A percentile compares a stretch with the other conserved stretches of the same genome.
These are phyloP conservation scores for Nothobranchius furzeri DNA, from an alignment of 2,113 vertebrate genomes.

Conservation along the genomic window DNA sequence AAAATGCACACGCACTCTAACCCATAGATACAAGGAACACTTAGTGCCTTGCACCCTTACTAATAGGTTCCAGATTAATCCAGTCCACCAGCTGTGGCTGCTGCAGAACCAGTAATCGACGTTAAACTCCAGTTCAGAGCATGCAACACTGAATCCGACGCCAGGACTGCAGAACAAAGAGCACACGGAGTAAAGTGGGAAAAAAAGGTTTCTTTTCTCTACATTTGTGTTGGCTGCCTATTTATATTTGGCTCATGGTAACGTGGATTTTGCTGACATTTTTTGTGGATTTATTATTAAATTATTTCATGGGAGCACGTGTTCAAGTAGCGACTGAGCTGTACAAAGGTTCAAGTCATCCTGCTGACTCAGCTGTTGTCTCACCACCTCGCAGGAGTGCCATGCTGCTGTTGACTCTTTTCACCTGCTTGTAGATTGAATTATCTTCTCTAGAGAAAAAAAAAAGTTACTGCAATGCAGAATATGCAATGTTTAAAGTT, in stretches of 20 bases:
- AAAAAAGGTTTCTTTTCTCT: constrained; percentile 17
- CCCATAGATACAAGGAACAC: constrained; percentile 67
- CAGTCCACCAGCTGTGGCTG: constrained; percentile 40
- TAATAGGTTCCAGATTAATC: constrained; percentile 56
- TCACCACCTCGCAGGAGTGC: constrained; percentile 66
- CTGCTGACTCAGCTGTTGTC: constrained; percentile 28
- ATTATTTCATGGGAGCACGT: constrained; percentile 56
- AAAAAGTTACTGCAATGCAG: constrained; percentile 83
- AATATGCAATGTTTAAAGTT: constrained; percentile 79
- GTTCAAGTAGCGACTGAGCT: constrained; percentile 45
- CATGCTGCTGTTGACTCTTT: constrained; percentile 68
- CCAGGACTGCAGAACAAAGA: constrained; percentile 48
- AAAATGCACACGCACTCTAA: constrained; percentile 60
- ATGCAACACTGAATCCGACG: constrained; percentile 11
- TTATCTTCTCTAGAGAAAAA: constrained; percentile 83
- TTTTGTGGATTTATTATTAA: constrained; percentile 56
- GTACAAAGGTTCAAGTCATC: constrained; percentile 39
- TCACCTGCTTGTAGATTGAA: constrained; percentile 72
- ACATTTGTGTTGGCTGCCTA: constrained; percentile 53
- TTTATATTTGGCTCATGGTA: constrained; percentile 46
- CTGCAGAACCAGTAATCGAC: constrained; percentile 23
- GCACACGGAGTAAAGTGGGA: constrained; percentile 48
- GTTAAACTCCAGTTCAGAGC: constrained; percentile 13
- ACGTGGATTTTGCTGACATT: constrained; percentile 37
- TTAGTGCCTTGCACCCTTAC: constrained; percentile 77